Conservation (phyloP, 1,140 invertebrate species). For the Rhizoglyphus robini region DNA sequence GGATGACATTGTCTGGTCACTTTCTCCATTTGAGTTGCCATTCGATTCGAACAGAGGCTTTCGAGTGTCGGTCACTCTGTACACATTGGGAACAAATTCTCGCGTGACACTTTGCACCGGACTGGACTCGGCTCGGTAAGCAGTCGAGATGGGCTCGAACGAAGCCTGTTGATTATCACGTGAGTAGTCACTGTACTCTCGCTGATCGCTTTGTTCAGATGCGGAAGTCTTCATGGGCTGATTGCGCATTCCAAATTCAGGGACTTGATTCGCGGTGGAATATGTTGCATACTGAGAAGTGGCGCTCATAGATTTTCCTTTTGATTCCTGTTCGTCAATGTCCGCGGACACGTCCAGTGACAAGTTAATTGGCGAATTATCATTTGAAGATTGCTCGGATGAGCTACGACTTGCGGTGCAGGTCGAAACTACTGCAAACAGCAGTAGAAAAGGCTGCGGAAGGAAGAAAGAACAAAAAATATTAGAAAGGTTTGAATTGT, state of each 20-base stretch:
- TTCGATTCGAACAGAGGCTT: background rate
- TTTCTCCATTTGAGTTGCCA: background rate
- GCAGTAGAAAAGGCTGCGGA: background rate
- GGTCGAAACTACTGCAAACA: background rate
- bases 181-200: background rate
- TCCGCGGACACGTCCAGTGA: background rate
- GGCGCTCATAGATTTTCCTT: no score
- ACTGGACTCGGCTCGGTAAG: background rate
- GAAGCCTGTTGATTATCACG: background rate
- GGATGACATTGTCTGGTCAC: background rate
- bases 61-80: background rate
- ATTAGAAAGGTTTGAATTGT: background rate
- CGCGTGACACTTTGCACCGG: background rate
- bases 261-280: background rate
- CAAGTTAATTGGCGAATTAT: background rate
- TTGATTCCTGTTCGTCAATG: background rate
- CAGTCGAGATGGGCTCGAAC: background rate
- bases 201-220: background rate
- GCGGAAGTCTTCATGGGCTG: background rate
- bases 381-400: background rate
- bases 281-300: slow-evolving; percentile 1
- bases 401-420: background rate
- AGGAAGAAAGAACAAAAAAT: background rate
- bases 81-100: background rate
- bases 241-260: slow-evolving; percentile 10